Percentiles rank a stretch among this genome's conserved stretches.
phyloP scores from a whole-genome alignment of 2,797 vertebrate species.

The Rhinophrynus dorsalis region DNA sequence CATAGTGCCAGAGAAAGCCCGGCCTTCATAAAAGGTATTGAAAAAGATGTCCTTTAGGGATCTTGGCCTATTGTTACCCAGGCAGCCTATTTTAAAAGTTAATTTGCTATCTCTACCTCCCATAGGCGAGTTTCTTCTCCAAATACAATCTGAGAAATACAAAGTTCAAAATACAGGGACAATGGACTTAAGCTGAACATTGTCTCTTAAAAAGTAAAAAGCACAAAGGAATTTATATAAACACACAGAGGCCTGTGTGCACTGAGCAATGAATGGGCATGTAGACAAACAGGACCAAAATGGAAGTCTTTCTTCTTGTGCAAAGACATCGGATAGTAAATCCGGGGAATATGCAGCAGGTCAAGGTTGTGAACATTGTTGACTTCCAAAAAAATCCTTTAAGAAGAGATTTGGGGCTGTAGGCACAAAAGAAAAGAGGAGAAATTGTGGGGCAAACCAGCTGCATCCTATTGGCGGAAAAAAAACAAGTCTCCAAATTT shows the following conservation, averaged over 20 bases:
- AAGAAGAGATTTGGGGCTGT: too few relatives aligned
- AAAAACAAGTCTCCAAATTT: too few relatives aligned
- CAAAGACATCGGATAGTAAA: background rate
- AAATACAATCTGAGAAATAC: constrained; percentile 14
- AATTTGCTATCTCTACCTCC: constrained; percentile 30
- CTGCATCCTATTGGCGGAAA: too few relatives aligned
- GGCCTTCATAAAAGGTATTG: constrained; percentile 13
- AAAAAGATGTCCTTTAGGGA: constrained; percentile 15
- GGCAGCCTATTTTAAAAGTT: background rate
- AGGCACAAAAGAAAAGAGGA: too few relatives aligned
- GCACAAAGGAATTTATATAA: constrained; percentile 58
- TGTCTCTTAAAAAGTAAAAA: constrained; percentile 48
- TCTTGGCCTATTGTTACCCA: background rate
- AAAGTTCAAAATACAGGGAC: constrained; percentile 40
- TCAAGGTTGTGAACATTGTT: too few relatives aligned
- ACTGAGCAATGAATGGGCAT: background rate
- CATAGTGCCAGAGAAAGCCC: constrained; percentile 10
- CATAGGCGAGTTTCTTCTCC: constrained; percentile 22
- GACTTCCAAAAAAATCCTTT: too few relatives aligned
- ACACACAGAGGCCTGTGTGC: constrained; percentile 36
- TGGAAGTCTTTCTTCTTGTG: background rate
- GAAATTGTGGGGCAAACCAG: too few relatives aligned
- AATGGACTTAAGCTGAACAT: constrained; percentile 40
- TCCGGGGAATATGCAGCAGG: too few relatives aligned
- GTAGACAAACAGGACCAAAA: background rate